Percentiles rank a stretch among this genome's conserved stretches.
Conservation (phyloP, 2,888 invertebrate species). For the Cactoblastis cactorum region DNA sequence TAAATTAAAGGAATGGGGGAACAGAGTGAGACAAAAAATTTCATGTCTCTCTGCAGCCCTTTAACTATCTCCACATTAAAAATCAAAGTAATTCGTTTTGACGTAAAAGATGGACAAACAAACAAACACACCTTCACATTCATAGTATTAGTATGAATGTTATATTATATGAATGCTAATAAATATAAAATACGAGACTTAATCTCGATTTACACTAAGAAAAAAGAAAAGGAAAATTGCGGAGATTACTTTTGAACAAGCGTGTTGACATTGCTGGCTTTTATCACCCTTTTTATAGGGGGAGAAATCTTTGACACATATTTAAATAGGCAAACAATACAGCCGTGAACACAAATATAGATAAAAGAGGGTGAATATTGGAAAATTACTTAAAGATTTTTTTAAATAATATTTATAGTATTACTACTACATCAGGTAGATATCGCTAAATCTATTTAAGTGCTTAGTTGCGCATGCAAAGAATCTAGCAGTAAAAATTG, state of each 20-base stretch:
- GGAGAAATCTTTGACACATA: conserved; percentile 73
- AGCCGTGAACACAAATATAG: conserved; percentile 52
- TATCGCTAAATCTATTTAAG: no score
- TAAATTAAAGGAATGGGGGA: no score
- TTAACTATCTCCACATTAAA: no score
- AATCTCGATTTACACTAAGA: conserved; percentile 13
- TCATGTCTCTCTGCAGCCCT: no score
- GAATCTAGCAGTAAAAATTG: no score
- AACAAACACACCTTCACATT: no score
- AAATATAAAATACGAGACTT: not conserved
- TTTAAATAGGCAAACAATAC: conserved; percentile 75
- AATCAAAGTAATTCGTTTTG: no score
- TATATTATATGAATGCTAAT: not conserved
- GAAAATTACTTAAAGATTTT: conserved; percentile 14
- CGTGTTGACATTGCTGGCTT: conserved; percentile 73
- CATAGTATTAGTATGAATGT: not conserved
- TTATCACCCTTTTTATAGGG: conserved; percentile 71
- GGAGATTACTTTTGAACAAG: conserved; percentile 68
- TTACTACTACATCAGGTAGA: no score
- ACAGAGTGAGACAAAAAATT: no score
- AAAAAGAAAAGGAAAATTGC: conserved; percentile 50
- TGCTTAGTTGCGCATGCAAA: no score
- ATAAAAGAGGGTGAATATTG: conserved; percentile 36
- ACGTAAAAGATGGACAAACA: no score
- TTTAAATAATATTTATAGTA: not conserved